Base-by-base conservation (phyloP, 92 coral and sea anemone genomes). In the Meandrina meandrites region DNA sequence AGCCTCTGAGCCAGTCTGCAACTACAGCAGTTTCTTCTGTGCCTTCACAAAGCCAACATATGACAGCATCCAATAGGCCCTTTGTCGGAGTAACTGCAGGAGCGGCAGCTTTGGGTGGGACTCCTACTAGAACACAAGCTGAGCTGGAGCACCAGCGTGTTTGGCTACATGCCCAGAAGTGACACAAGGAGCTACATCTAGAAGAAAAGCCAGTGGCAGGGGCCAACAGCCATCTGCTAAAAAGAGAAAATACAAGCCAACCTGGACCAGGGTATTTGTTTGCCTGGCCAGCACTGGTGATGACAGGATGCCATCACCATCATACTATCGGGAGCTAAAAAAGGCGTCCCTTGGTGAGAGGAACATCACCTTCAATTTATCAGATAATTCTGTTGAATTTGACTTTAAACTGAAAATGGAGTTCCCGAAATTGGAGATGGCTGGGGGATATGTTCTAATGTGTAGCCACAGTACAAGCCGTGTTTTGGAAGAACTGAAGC, bases 191-290 rank as follows among this genome's bases (percentile, higher is more conserved):
- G 83, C 15, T 56, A 79, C 70, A 35, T 30, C 15, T 79, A 79
- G 83, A 79, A 84, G 54, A 30, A 84, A 27, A 84, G 88, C 58
- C 69, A 21, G 56, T 75, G 57, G 87, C 70, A 70, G 79, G 68
- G 51, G 79, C 51, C 86, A 69, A 8, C 78, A 58, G 71, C 87
- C 87, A 75, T 47, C 81, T 54, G 69, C 81, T 36, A 86, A 78
- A 78, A 89, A 85, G 77, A 47, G 62, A 81, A 81, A 79, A 79
- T 48, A 82, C 68, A 73, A 79, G 18, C 88, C 88, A 70, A 91
- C 93, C 42, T 87, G 91, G 89, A 91, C 91, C 81, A 82, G 89
- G 81, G 67, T 47, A 82, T 87, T 91, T 91, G 93, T 91, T 57
- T 91, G 91, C 83, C 89, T 91, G 60, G 89, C 89, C 51, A 81